A percentile compares a stretch with the other conserved stretches of the same genome.
These are phyloP conservation scores for Drosophila robusta DNA, from an alignment of 2,888 invertebrate genomes.

Conservation along the genomic window DNA sequence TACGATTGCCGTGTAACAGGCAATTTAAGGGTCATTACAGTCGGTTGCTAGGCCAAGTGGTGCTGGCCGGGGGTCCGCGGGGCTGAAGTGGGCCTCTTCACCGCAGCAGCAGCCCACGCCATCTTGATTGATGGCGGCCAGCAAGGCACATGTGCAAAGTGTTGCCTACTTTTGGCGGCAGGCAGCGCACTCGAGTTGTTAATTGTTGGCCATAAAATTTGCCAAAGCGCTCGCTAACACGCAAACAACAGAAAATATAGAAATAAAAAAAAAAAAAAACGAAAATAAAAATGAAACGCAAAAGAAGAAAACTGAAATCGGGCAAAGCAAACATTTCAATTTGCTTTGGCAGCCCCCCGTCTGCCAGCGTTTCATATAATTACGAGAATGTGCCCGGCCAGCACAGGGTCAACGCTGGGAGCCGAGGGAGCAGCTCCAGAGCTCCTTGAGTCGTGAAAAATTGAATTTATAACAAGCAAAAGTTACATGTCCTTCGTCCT, in stretches of 20 bases:
- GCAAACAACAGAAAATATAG: constrained; percentile 33
- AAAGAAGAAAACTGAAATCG: constrained; percentile 6
- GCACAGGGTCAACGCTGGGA: background rate
- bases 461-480: constrained; percentile 75
- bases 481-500: constrained; percentile 53
- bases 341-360: constrained; percentile 32
- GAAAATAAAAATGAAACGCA: constrained; percentile 17
- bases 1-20: constrained; percentile 68
- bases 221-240: constrained; percentile 58
- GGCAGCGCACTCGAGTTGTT: constrained; percentile 56
- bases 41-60: background rate
- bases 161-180: constrained; percentile 61
- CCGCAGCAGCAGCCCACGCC: constrained; percentile 44
- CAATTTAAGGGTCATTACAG: constrained; percentile 52
- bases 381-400: constrained; percentile 25
- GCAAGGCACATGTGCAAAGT: constrained; percentile 67
- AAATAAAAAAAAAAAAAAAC: constrained; percentile 10
- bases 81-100: too few species aligned
- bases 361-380: constrained; percentile 40
- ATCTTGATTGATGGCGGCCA: constrained; percentile 63
- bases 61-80: background rate
- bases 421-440: background rate
- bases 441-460: constrained; percentile 57
- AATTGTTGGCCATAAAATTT: constrained; percentile 74
- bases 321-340: constrained; percentile 63